Conservation (phyloP, 2,797 vertebrate species). For the Eleutherodactylus coqui region DNA sequence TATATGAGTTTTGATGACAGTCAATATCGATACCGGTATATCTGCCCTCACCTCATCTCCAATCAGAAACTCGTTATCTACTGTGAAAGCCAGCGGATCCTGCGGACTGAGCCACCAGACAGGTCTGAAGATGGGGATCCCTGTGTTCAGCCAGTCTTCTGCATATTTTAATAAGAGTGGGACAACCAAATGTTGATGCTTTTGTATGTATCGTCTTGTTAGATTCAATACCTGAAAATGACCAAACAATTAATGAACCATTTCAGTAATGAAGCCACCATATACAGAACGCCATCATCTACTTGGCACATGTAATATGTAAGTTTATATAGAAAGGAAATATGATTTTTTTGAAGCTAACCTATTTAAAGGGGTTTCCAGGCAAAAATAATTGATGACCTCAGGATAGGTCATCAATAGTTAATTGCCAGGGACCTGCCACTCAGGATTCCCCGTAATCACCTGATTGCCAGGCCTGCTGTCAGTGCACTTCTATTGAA, state of each 20-base stretch:
- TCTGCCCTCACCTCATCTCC: conserved; percentile 83
- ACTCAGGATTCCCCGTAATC: too few species aligned
- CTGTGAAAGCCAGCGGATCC: conserved; percentile 80
- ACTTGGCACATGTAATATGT: neutral
- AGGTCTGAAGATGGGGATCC: conserved; percentile 85
- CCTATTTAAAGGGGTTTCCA: too few species aligned
- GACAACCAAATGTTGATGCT: conserved; percentile 82
- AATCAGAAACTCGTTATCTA: conserved; percentile 90
- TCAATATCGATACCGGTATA: neutral
- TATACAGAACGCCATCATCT: neutral
- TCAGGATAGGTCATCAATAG: too few species aligned
- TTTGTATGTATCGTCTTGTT: conserved; percentile 80
- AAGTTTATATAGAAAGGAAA: too few species aligned
- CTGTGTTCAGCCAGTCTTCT: conserved; percentile 78
- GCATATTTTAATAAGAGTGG: conserved; percentile 83
- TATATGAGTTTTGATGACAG: neutral
- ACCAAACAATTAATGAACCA: neutral
- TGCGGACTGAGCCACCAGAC: conserved; percentile 89
- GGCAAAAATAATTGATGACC: too few species aligned
- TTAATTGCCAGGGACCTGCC: too few species aligned
- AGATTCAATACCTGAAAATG: conserved; percentile 82
- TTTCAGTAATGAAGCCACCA: neutral
- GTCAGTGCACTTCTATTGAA: too few species aligned
- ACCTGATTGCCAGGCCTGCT: too few species aligned
- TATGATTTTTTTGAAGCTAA: too few species aligned